phyloP scores from a whole-genome alignment of 2,797 vertebrate species.

The Leucoraja ocellata region DNA sequence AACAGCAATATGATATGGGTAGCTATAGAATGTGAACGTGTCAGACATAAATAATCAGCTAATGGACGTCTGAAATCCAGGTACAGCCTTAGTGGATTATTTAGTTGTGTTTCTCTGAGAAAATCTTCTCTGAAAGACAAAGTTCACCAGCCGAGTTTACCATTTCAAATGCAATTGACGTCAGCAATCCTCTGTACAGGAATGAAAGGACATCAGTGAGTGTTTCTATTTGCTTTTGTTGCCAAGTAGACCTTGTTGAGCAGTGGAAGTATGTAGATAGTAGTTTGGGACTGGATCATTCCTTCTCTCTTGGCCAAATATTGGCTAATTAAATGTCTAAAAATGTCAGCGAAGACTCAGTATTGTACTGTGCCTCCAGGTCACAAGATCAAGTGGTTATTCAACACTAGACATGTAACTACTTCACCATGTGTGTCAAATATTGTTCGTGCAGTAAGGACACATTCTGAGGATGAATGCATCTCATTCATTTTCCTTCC shows the following conservation, averaged over 20 bases:
- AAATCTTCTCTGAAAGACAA: neutral
- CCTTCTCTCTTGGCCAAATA: neutral
- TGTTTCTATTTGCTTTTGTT: neutral
- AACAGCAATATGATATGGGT: too few relatives aligned
- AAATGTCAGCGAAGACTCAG: neutral
- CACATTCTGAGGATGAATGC: neutral
- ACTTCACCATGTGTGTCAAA: neutral
- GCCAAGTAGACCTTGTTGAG: slow-evolving; percentile 15
- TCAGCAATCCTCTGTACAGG: neutral
- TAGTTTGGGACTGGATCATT: neutral
- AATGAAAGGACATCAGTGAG: neutral
- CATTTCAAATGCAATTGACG: slow-evolving; percentile 16
- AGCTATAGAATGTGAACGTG: too few relatives aligned
- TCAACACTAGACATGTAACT: neutral
- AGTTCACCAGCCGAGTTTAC: neutral
- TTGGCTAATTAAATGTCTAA: neutral
- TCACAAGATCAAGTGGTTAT: neutral
- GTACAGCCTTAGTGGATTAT: too few relatives aligned
- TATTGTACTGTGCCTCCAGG: neutral
- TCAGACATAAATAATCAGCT: too few relatives aligned
- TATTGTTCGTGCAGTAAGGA: neutral
- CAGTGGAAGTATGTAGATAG: slow-evolving; percentile 5
- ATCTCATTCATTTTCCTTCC: neutral
- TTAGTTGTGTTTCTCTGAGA: too few relatives aligned
- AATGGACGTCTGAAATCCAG: too few relatives aligned